These are phyloP conservation scores for Rhinatrema bivittatum DNA, from an alignment of 2,797 vertebrate genomes.

Conservation along the genomic window DNA sequence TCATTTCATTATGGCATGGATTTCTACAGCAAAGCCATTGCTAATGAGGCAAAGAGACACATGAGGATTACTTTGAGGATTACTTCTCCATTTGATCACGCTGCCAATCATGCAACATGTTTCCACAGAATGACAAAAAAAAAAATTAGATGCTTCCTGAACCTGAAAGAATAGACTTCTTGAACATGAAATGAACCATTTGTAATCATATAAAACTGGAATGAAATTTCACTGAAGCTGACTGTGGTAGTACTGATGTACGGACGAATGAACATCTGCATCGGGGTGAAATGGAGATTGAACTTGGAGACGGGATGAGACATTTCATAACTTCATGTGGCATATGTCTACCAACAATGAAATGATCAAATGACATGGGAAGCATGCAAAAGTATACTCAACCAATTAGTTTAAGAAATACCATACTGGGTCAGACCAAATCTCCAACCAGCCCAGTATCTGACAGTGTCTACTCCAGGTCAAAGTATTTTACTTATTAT, in stretches of 20 bases:
- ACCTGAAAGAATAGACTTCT: background rate
- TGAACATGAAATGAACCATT: constrained; percentile 10
- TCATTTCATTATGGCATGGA: constrained; percentile 1
- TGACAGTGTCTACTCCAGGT: too few species aligned
- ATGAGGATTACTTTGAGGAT: constrained; percentile 3
- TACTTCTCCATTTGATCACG: constrained; percentile 4
- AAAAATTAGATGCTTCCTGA: background rate
- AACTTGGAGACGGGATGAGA: too few species aligned
- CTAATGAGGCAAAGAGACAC: constrained; percentile 8
- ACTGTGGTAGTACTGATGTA: background rate
- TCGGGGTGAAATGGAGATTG: too few species aligned
- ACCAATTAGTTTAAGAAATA: too few species aligned
- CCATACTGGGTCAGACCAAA: too few species aligned
- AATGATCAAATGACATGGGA: too few species aligned
- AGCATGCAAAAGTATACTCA: too few species aligned
- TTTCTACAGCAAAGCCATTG: background rate
- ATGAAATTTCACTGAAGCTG: too few species aligned
- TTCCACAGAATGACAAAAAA: background rate
- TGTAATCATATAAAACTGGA: background rate
- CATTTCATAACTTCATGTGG: too few species aligned
- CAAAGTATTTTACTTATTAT: too few species aligned
- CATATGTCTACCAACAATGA: too few species aligned
- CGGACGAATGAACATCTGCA: background rate
- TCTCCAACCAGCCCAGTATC: too few species aligned
- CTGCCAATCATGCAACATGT: background rate